Evolutionary conservation across 2,888 invertebrate genomes (phyloP).

Genomic region (Tholera decimalis): DNA sequence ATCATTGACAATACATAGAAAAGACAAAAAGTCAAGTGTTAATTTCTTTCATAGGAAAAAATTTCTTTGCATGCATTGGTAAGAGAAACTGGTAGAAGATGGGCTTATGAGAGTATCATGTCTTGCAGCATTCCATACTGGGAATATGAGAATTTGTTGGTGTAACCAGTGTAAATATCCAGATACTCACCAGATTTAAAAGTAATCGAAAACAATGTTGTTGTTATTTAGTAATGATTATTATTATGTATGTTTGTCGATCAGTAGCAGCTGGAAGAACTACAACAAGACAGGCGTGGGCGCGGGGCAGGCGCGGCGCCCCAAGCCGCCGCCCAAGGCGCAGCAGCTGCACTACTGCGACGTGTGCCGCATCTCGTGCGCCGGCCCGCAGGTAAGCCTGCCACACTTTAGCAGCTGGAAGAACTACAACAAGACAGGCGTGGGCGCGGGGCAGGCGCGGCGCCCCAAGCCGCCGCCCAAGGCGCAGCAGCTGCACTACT

Average conservation of each 20-base stretch:
- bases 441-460: too few relatives aligned
- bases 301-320: conserved; percentile 92
- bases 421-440: too few relatives aligned
- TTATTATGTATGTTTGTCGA: conserved; percentile 3
- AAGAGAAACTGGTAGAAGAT: not conserved
- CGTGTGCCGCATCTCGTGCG: conserved; percentile 99
- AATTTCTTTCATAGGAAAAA: too few relatives aligned
- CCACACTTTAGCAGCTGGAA: too few relatives aligned
- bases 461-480: not conserved
- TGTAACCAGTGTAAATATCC: too few relatives aligned
- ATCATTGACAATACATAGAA: too few relatives aligned
- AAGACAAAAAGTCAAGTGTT: too few relatives aligned
- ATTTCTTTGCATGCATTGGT: not conserved
- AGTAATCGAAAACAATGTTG: not conserved
- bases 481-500: too few relatives aligned
- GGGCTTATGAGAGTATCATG: not conserved
- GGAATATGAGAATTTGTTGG: not conserved
- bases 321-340: conserved; percentile 96
- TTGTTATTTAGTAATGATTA: not conserved
- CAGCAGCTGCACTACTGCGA: conserved; percentile 99
- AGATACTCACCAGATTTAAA: too few relatives aligned
- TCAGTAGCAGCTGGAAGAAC: conserved; percentile 84
- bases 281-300: conserved; percentile 90
- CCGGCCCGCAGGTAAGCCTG: conserved; percentile 97
- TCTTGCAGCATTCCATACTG: not conserved